Base-by-base conservation (phyloP, 2,113 vertebrate species). In the Conger conger region DNA sequence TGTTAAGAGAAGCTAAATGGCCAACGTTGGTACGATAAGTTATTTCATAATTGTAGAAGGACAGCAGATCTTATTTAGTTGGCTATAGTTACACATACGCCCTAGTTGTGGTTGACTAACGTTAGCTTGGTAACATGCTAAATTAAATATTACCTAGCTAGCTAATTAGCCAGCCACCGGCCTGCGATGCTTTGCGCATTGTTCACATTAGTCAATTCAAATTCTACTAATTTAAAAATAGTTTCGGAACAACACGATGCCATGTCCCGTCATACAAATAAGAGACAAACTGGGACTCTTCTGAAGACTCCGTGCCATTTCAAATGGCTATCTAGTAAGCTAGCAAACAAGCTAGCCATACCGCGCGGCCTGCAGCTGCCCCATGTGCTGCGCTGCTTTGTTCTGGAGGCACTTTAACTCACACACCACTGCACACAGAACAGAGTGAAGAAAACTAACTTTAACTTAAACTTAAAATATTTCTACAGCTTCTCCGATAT, bases 371-470 rank as follows among this genome's bases (percentile, higher is more conserved):
- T 88, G 89, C 88, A 87, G 93, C 92, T 91, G 92, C 90, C 92
- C 93, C 93, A 92, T 91, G 93, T 93, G 91, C 93, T 54, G 89
- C 68, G 68, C 91, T 42, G 89, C 92, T 93, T 93, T 93, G 92
- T 93, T 93, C 92, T 93, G 89, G 76, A 42, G 88, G 84, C 89
- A 91, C 91, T 91, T 87, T 84, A 93, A 94, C 93, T 94, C 94
- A 92, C 92, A 94, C 93, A 89, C 93, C 89, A 94, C 87, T 91
- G 92, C 92, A 92, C 91, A 90, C 90, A 81, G 88, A 79, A 84
- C 80, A 23, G 85, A 88, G 83, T 84, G 83, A 91, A 84, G 89
- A 83, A 87, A 90, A 91, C 90, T 90, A 89, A 80, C 83, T 50
- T 80, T 87, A 89, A 63, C 33, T 35, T 60, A 88, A 88, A 83